Evolutionary conservation across 2,113 vertebrate species (phyloP).

Genomic region (Thinocorus orbignyianus): DNA sequence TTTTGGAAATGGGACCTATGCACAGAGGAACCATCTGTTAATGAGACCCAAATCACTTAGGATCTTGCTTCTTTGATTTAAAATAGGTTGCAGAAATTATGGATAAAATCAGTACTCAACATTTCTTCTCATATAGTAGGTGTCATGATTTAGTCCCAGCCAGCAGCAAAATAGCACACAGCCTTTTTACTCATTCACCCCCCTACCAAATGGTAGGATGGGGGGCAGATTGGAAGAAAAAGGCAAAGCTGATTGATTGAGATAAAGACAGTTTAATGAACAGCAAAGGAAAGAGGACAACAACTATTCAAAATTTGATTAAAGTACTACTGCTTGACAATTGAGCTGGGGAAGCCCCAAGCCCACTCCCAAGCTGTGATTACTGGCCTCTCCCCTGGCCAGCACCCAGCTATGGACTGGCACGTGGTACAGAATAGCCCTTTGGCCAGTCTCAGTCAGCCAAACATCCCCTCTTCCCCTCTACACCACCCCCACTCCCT

Average conservation of each 20-base stretch:
- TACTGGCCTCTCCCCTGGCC: neutral
- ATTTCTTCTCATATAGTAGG: neutral
- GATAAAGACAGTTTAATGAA: neutral
- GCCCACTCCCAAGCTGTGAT: neutral
- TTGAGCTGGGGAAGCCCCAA: neutral
- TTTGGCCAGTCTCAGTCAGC: neutral
- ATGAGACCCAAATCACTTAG: neutral
- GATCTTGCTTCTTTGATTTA: slow-evolving; percentile 5
- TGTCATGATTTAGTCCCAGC: neutral
- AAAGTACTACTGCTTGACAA: neutral
- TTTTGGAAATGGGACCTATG: neutral
- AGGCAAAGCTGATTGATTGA: neutral
- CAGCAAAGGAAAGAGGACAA: neutral
- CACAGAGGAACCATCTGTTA: neutral
- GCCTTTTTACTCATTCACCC: neutral
- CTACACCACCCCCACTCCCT: neutral
- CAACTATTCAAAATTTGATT: neutral
- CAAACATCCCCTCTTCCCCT: neutral
- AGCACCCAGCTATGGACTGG: neutral
- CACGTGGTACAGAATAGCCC: neutral
- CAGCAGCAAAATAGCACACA: neutral
- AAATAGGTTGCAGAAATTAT: slow-evolving; percentile 27
- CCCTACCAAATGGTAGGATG: neutral
- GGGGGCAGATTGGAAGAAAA: neutral
- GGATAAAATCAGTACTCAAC: slow-evolving; percentile 29